Evolutionary conservation across 2,113 vertebrate genomes (phyloP).

Genomic region (Hemiprocne comata): DNA sequence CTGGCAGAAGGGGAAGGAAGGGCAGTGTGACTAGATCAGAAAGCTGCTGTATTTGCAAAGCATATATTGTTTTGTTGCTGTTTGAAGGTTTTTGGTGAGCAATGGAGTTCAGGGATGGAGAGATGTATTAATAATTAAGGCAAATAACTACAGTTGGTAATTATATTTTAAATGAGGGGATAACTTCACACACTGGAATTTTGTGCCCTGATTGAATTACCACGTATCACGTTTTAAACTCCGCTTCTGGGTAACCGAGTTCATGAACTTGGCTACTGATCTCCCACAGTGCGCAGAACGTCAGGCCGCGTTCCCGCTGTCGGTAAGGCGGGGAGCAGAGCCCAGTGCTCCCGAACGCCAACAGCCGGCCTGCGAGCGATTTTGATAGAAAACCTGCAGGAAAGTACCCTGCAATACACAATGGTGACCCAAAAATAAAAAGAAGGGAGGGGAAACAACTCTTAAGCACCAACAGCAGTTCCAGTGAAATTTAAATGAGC

Average conservation of each 20-base stretch:
- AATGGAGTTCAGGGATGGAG: accelerated
- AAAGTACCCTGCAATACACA: no score
- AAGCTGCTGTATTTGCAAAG: background rate
- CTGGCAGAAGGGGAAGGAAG: background rate
- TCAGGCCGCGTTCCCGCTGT: background rate
- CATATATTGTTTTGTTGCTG: accelerated
- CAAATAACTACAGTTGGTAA: background rate
- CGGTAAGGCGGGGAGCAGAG: background rate
- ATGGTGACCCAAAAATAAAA: no score
- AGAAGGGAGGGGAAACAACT: background rate
- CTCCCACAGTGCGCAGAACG: background rate
- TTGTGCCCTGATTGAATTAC: background rate
- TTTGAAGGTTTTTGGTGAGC: background rate
- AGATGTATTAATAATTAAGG: background rate
- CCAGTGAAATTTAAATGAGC: background rate
- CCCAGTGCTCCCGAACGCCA: background rate
- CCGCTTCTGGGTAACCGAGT: background rate
- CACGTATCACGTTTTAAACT: accelerated
- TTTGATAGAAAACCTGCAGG: background rate
- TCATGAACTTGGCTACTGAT: background rate
- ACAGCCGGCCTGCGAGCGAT: background rate
- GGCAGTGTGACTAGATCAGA: accelerated
- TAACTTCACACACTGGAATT: background rate
- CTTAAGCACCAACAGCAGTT: accelerated
- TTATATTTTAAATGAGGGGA: background rate